Base-by-base conservation (phyloP, 2,888 invertebrate species). In the Oithona nana region DNA sequence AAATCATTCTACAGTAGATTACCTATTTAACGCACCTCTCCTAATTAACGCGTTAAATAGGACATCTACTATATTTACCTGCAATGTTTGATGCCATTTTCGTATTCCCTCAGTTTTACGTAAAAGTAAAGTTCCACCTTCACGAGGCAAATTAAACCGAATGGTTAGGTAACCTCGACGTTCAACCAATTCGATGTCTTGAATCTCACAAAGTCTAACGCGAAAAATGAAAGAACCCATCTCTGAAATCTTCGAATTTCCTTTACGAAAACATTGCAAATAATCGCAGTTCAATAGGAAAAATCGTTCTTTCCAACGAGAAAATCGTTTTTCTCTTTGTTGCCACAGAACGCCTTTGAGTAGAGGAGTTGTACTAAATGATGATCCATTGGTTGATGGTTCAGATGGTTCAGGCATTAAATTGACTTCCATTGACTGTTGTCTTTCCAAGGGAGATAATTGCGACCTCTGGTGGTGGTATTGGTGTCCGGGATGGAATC, bases 171-270 rank as follows among this genome's bases (percentile, higher is more conserved):
- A 54, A 54, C 54, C 54, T 20, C 26, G 22, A 20, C 26, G 22
- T 24, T 54, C 54, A 20, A 54, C 16, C 16, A 54, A 26, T 26
- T 54, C 54, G 16, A 54, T 26, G 22, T 54, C 54, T 24, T 54
- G 39, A 11, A 39, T 16, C 39, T 59, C 59, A 48, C 22, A 48
- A 13, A 59, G 49, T 28, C 29, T 64, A 61, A 68, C 66, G 64
- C 67, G 67, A 61, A 67, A 68, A 50, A 68, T 63, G 61, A 68
- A 68, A 48, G 65, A 64, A n/a, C 68, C 68, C 68, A 68, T 68
- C 61, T 68, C 68, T 22, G 68, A 24, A 16, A 68, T 63, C 29
- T 49, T 64, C 55, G 66, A 66, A 1, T 67, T 66, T 22, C 66
- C 66, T 59, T 67, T 68, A 54, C 67, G 67, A 59, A 68, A 68